phyloP scores from a whole-genome alignment of 2,113 vertebrate species.

The Ranitomeya variabilis region DNA sequence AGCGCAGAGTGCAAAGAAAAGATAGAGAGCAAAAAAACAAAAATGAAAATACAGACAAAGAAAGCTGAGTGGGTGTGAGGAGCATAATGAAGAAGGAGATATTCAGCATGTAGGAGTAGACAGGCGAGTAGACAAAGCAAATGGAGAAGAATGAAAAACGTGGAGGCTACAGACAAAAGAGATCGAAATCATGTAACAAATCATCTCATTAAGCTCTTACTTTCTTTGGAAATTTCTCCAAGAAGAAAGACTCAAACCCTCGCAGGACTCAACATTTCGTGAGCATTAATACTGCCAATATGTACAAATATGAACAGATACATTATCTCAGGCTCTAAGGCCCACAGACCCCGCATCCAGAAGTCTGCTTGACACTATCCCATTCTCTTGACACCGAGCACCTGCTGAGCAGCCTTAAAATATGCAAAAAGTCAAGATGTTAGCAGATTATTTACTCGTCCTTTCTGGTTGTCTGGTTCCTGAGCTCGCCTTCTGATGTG shows the following conservation, averaged over 20 bases:
- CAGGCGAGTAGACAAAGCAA: slow-evolving; percentile 5
- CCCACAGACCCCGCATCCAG: not conserved
- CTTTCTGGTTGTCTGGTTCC: slow-evolving; percentile 46
- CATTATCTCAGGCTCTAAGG: not conserved
- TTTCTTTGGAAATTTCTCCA: not conserved
- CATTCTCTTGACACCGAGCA: slow-evolving; percentile 19
- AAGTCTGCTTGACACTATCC: slow-evolving; percentile 10
- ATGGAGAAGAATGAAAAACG: not conserved
- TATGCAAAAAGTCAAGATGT: slow-evolving; percentile 51
- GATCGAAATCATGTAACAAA: slow-evolving; percentile 1
- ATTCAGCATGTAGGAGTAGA: slow-evolving; percentile 1
- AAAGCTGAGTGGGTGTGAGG: slow-evolving; percentile 50
- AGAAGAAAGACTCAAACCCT: not conserved
- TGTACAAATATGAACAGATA: not conserved
- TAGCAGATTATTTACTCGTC: slow-evolving; percentile 46
- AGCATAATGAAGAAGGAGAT: slow-evolving; percentile 11
- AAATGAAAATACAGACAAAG: slow-evolving; percentile 13
- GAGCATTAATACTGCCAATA: not conserved
- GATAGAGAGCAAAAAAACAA: slow-evolving; percentile 1
- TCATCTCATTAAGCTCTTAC: not conserved
- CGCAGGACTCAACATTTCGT: not conserved
- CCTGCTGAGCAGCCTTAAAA: slow-evolving; percentile 28
- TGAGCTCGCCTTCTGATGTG: slow-evolving; percentile 16
- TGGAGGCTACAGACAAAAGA: not conserved
- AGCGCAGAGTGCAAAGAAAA: slow-evolving; percentile 6